Percentiles rank a stretch among this genome's conserved stretches.
These are phyloP conservation scores for Formica selysi DNA, from an alignment of 1,140 invertebrate species.

Conservation along the genomic window DNA sequence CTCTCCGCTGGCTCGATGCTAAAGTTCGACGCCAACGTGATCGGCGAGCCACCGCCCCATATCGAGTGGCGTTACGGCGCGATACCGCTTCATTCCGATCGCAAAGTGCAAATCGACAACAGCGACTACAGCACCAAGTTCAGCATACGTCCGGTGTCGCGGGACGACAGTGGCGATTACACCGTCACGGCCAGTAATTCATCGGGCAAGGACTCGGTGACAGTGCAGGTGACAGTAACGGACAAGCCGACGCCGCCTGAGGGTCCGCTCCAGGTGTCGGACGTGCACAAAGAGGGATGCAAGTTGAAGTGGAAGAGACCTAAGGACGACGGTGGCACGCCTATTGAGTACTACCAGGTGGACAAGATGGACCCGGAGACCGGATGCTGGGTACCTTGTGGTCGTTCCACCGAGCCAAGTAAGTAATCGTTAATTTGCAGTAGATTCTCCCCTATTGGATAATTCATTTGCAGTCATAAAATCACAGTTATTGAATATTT, in stretches of 20 bases:
- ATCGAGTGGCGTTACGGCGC: constrained; percentile 94
- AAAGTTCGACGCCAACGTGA: constrained; percentile 96
- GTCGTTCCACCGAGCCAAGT: constrained; percentile 93
- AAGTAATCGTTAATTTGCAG: constrained; percentile 71
- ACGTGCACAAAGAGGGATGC: constrained; percentile 97
- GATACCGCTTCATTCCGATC: constrained; percentile 87
- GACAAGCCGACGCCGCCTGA: constrained; percentile 95
- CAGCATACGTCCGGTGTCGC: constrained; percentile 92
- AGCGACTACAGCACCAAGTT: constrained; percentile 96
- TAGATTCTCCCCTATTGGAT: not conserved
- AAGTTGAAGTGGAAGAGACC: constrained; percentile 98
- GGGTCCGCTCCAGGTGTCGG: constrained; percentile 95
- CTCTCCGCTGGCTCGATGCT: constrained; percentile 96
- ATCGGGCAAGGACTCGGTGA: constrained; percentile 95
- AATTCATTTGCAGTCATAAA: not conserved
- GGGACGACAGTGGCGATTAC: constrained; percentile 95
- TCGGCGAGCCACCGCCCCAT: constrained; percentile 96
- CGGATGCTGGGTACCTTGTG: constrained; percentile 97
- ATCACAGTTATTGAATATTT: too few species aligned
- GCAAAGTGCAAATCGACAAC: constrained; percentile 92
- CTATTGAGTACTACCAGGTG: constrained; percentile 97
- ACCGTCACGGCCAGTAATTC: constrained; percentile 94
- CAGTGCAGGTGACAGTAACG: constrained; percentile 96
- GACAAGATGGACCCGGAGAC: constrained; percentile 97
- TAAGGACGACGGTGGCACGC: constrained; percentile 94